Evolutionary conservation across 2,113 vertebrate species (phyloP), one percentile per base, ranked within the genome.

Genomic region (Hydrochoerus hydrochaeris): DNA sequence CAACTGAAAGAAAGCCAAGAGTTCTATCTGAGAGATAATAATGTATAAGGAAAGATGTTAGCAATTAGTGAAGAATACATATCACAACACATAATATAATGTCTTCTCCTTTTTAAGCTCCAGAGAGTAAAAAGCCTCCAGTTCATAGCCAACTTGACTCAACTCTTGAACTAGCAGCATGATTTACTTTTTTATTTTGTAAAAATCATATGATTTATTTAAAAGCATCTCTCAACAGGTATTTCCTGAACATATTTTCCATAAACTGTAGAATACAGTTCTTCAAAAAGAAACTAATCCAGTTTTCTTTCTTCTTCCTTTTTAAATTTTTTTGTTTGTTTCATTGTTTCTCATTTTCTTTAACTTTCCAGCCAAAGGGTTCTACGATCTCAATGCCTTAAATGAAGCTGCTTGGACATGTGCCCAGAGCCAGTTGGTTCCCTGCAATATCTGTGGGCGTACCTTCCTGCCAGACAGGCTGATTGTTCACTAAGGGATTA

Each of bases 391-490:
- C 12, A 97, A 98, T 96, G 96, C 98, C 98, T 97, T 99, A 98
- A 99, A 99, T 19, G 98, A 99, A 97, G 98, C 98, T 96, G 98
- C 98, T 93, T 99, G 99, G 99, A 98, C 63, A 95, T 98, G 98
- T 1, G 98, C 98, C 98, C 98, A 99, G 98, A 98, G 95, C 96
- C 99, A 99, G 98, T 94, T 99, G 97, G 98, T 99, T 98, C 98
- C 98, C 97, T 99, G 99, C 98, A 88, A 97, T 97, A 85, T 98
- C 98, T 99, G 99, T 95, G 98, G 99, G 93, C 95, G 98, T 62
- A 99, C 98, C 97, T 99, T 99, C 98, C 97, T 98, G 95, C 98
- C 99, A 98, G 98, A 99, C 98, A 99, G 98, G 97, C 98, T 99
- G 96, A 98, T 98, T 13, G 81, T 99, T 98, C 98, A 99, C 98